Conservation (phyloP, 2,113 vertebrate genomes). For the Xenopus tropicalis region UCB_Xtro_10.0 CM004443.2:105356001-105356500, state of each 20-base stretch:
- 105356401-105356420: conserved; percentile 76
- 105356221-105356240: neutral
- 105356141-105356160: conserved; percentile 13
- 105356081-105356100: too few relatives aligned
- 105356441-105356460: conserved; percentile 87
- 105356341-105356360: neutral
- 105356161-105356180: conserved; percentile 21
- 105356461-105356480: conserved; percentile 61
- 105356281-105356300: too few relatives aligned
- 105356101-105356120: conserved; percentile 11
- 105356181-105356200: neutral
- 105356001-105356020: too few relatives aligned
- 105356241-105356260: too few relatives aligned
- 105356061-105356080: too few relatives aligned
- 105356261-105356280: too few relatives aligned
- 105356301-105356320: neutral
- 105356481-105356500: neutral
- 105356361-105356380: conserved; percentile 51
- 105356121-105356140: conserved; percentile 6
- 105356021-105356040: too few relatives aligned
- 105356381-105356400: conserved; percentile 76
- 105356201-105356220: conserved; percentile 6
- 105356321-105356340: conserved; percentile 2
- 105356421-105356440: conserved; percentile 87
- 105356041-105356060: too few relatives aligned